Base-by-base conservation (phyloP, 2,113 vertebrate species). In the Potamarius usumacintae region DNA sequence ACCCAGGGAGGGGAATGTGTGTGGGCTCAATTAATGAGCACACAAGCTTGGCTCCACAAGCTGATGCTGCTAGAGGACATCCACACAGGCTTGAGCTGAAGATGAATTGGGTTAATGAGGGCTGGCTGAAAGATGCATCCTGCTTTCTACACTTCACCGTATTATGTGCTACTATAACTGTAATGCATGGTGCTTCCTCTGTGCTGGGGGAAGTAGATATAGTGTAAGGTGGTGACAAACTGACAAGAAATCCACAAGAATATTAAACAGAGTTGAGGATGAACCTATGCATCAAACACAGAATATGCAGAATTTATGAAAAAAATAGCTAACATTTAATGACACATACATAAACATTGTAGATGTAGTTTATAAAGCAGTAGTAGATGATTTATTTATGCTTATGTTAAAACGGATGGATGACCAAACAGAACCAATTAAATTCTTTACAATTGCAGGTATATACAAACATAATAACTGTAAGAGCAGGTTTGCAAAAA, bases 21-120 rank as follows among this genome's bases (percentile, higher is more conserved):
- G 89, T 91, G 82, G 90, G 90, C 82, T 90, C n/a, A 74, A 58
- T 85, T 87, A 91, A 90, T 90, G 89, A 90, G 87, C 82, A 85
- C 82, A 85, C 83, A 79, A 85, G 87, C 83, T 77, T 79, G 88
- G 85, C 67, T 76, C 69, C 87, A 62, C 69, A 87, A 78, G 84
- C 81, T 52, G 48, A 77, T 34, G 71, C 53, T 17, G 27, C 60
- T 83, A 71, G 58, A 90, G 86, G 89, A 85, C 87, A 87, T 79
- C 85, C 60, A 82, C 85, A 77, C 77, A 85, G 67, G 82, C 80
- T 76, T 63, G 89, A 85, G 85, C 18, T 82, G 85, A 89, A 76
- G 78, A 85, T 84, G 86, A 79, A 42, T 48, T 81, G 84, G 87
- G 85, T 90, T 90, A 90, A 90, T 89, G 89, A 90, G 87, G 82